A percentile compares a stretch with the other conserved stretches of the same genome.
Conservation (phyloP, 1,140 invertebrate species). For the Nephila pilipes region DNA sequence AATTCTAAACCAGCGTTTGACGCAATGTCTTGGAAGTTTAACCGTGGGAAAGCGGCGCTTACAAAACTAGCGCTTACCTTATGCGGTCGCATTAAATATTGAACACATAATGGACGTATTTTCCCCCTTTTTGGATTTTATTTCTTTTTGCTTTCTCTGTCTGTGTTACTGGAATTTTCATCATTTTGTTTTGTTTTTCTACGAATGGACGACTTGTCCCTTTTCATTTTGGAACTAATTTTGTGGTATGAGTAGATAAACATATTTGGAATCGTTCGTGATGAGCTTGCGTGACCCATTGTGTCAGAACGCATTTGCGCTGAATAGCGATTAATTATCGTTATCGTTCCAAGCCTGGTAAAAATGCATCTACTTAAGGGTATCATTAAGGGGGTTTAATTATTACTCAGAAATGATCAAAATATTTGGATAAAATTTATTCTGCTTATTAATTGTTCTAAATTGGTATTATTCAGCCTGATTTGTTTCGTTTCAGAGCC, state of each 20-base stretch:
- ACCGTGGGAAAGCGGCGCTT: conserved; percentile 62
- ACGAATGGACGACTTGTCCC: background rate
- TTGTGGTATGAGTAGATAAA: background rate
- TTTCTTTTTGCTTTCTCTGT: background rate
- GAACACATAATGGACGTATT: conserved; percentile 51
- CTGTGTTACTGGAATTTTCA: background rate
- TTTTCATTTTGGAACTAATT: background rate
- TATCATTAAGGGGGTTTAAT: too few species aligned
- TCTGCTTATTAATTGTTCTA: too few species aligned
- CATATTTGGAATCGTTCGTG: background rate
- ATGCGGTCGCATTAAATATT: conserved; percentile 60
- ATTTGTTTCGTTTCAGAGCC: too few species aligned
- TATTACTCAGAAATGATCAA: too few species aligned
- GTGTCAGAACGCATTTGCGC: too few species aligned
- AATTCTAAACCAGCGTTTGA: conserved; percentile 8
- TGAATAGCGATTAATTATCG: too few species aligned
- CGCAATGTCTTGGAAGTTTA: conserved; percentile 52
- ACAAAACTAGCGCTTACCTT: conserved; percentile 55
- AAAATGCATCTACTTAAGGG: too few species aligned
- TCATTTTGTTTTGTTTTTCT: background rate
- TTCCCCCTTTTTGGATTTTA: background rate
- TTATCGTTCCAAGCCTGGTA: too few species aligned
- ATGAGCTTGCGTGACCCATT: background rate
- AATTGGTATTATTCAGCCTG: too few species aligned
- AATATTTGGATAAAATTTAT: too few species aligned